phyloP scores from a whole-genome alignment of 1,140 invertebrate species.

The Calosoma granatense region DNA sequence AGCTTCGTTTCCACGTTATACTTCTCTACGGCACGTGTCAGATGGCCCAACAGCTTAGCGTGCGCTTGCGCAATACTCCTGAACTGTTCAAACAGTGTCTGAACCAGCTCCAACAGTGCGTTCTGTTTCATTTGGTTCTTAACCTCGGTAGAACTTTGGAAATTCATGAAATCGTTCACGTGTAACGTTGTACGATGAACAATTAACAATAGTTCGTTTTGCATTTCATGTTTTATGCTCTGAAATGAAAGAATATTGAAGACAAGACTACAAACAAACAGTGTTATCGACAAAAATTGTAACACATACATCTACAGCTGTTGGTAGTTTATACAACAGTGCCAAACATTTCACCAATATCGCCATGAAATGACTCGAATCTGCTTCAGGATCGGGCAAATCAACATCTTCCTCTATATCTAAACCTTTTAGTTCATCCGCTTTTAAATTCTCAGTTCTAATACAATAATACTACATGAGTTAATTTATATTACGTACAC shows the following conservation, averaged over 20 bases:
- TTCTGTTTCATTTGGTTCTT: constrained; percentile 26
- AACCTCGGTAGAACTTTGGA: constrained; percentile 22
- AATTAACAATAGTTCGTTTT: constrained; percentile 66
- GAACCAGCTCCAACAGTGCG: constrained; percentile 44
- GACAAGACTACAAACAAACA: constrained; percentile 3
- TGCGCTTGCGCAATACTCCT: constrained; percentile 61
- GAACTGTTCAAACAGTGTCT: constrained; percentile 65
- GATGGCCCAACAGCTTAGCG: constrained; percentile 47
- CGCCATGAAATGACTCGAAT: constrained; percentile 61
- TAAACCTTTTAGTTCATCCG: constrained; percentile 21
- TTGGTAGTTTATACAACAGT: constrained; percentile 73
- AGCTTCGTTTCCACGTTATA: constrained; percentile 44
- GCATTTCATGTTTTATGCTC: constrained; percentile 70
- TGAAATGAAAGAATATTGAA: constrained; percentile 40
- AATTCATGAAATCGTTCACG: constrained; percentile 46
- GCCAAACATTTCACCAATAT: constrained; percentile 79
- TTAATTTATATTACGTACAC: constrained; percentile 27
- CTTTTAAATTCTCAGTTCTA: too few relatives aligned
- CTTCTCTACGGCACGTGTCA: constrained; percentile 45
- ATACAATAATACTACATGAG: constrained; percentile 30
- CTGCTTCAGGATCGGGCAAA: constrained; percentile 52
- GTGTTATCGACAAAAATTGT: neutral
- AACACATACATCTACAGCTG: constrained; percentile 68
- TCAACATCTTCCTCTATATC: constrained; percentile 53
- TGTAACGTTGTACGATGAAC: constrained; percentile 66